Base-by-base conservation (phyloP, 2,888 invertebrate genomes). In the Pseudanteris insignis region DNA sequence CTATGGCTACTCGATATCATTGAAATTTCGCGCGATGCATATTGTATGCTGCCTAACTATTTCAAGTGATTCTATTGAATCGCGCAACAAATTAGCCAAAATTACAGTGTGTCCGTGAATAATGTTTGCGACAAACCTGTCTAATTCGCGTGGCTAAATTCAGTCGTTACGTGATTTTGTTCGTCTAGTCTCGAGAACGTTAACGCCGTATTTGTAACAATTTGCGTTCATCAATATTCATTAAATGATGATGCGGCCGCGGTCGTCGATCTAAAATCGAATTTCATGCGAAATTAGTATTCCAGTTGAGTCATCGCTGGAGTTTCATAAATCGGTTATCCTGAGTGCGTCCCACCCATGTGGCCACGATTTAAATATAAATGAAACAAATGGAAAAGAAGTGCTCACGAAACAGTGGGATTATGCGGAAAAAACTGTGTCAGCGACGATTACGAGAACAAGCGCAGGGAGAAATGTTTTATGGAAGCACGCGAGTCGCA, bases 371-470 rank as follows among this genome's bases (percentile, higher is more conserved):
- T 54, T 61, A 61, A 61, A 61, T 61, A 61, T 54, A 54, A 61
- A 61, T 61, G 61, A 61, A 61, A 61, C 61, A 61, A 61, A 61
- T 50, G 29, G 36, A 60, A 53, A 41, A 47, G 51, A 43, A 32
- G 1, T 6, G 11, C 14, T 11, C 36, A 63, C 51, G 63, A 69
- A 61, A 50, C 50, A 51, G 47, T 51, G 33, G 63, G 63, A 66
- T 66, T 68, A 65, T 66, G 67, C 67, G n/a, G n/a, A n/a, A n/a
- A 66, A 64, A 61, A 44, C 66, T 37, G 50, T 21, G n/a, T n/a
- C n/a, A n/a, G n/a, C n/a, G 33, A 38, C 41, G 48, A 55, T 46
- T 41, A 36, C 60, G 29, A 47, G 38, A 57, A 46, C 30, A 41
- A 41, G 48, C 33, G 29, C 57, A 68, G 67, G 62, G 48, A 41